Base-by-base conservation (phyloP, 2,888 invertebrate genomes). In the Tubulanus polymorphus region DNA sequence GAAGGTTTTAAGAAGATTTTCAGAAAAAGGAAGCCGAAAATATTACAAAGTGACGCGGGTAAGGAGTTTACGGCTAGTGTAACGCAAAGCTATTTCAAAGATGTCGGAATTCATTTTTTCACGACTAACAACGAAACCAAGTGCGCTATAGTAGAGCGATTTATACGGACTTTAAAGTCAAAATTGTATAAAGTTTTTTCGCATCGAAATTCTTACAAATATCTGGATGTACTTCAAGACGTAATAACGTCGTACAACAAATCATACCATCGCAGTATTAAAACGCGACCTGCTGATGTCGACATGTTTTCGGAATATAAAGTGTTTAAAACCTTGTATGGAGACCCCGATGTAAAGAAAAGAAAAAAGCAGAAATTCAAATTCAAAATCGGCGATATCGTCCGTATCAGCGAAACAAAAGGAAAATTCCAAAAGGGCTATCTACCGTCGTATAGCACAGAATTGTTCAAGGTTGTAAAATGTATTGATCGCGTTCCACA, bases 31-130 rank as follows among this genome's bases (percentile, higher is more conserved):
- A 5, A 23, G 23, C 41, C 41, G 20, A 23, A 41, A 8, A 15
- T 18, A 20, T 8, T 41, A 8, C 23, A 20, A 20, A 41, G 20
- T 20, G 41, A 41, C 41, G 23, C 18, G 18, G 41, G 41, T 5
- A 41, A 18, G 3, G 41, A 41, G 41, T 41, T 41, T 15, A 41
- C 18, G 15, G 23, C 18, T 15, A 41, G 15, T 8, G 6, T 15
- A 8, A 20, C 23, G 18, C 18, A 41, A 41, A 20, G 20, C 18
- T 41, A 20, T 15, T 15, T 41, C 5, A 18, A 23, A 5, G 41
- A 41, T 5, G 41, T 20, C 6, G 41, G 41, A 8, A 41, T 41
- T 8, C 41, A 41, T 8, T 68, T 63, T 61, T 41, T 41, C 41
- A 8, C 15, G 20, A 15, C 6, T 15, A 41, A 41, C 15, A 41